These are phyloP conservation scores for Myotis vivesi DNA, from an alignment of 2,797 vertebrate genomes.

Conservation along the genomic window DNA sequence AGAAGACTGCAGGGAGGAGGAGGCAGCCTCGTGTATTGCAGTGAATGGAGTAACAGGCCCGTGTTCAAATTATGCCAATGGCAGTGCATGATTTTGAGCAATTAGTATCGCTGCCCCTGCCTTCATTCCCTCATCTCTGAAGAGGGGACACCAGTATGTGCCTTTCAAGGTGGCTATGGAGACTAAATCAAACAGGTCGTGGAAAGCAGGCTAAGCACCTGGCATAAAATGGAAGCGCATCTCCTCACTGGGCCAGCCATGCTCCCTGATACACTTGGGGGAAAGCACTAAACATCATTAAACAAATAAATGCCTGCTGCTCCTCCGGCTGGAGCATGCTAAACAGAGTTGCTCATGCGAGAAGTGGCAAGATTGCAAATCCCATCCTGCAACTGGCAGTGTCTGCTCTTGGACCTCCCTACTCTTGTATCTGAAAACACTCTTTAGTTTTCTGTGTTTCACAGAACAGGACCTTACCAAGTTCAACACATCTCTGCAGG, in stretches of 20 bases:
- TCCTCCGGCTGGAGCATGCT: not conserved
- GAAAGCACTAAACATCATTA: not conserved
- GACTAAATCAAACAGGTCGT: not conserved
- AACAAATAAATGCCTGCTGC: not conserved
- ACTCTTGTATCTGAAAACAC: not conserved
- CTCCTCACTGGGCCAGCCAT: not conserved
- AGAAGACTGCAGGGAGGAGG: not conserved
- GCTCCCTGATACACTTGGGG: accelerated
- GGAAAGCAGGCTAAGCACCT: not conserved
- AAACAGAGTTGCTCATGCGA: not conserved
- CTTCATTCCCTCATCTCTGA: not conserved
- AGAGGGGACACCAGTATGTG: not conserved
- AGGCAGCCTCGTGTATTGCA: not conserved
- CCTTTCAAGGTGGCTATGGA: not conserved
- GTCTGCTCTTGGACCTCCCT: not conserved
- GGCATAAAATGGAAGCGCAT: not conserved
- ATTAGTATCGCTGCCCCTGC: not conserved
- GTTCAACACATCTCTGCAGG: not conserved
- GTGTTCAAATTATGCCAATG: not conserved
- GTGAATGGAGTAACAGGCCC: not conserved
- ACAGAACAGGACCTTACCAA: not conserved
- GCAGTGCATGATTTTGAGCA: not conserved
- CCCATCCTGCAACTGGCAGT: too few relatives aligned
- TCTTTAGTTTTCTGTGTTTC: not conserved
- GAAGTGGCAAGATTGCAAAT: not conserved